These are phyloP conservation scores for Euproctis similis DNA, from an alignment of 2,888 invertebrate species.

Conservation along the genomic window DNA sequence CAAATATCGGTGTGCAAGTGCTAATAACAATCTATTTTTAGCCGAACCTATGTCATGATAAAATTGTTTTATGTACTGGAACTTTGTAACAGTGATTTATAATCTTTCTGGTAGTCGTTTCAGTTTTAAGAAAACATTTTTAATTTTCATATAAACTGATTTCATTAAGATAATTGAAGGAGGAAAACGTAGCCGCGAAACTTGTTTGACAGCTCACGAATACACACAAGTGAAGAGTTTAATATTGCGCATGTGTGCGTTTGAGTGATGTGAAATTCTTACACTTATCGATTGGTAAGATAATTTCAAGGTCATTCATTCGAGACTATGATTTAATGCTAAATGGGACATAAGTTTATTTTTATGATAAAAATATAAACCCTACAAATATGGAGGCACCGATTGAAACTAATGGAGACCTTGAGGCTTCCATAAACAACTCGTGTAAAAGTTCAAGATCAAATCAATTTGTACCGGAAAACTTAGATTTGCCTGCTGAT, in stretches of 20 bases:
- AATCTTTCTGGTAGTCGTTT: constrained; percentile 28
- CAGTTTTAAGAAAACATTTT: constrained; percentile 16
- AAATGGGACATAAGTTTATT: constrained; percentile 8
- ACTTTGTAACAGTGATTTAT: constrained; percentile 19
- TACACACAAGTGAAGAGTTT: constrained; percentile 37
- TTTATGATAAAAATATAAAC: constrained; percentile 9
- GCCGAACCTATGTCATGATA: constrained; percentile 49
- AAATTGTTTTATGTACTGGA: constrained; percentile 34
- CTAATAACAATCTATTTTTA: constrained; percentile 63
- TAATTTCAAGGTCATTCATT: constrained; percentile 58
- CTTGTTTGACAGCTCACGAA: constrained; percentile 67
- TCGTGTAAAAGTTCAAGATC: constrained; percentile 38
- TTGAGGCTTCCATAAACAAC: constrained; percentile 27
- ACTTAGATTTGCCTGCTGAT: constrained; percentile 53
- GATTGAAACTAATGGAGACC: constrained; percentile 29
- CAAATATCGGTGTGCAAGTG: constrained; percentile 62
- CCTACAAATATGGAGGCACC: constrained; percentile 40
- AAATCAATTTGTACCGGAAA: constrained; percentile 50
- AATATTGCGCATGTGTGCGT: constrained; percentile 53
- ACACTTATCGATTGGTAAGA: constrained; percentile 67
- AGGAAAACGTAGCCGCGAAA: constrained; percentile 56
- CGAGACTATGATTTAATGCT: constrained; percentile 27
- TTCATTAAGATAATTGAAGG: constrained; percentile 15
- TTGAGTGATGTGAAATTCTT: constrained; percentile 67
- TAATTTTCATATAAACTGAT: constrained; percentile 27